These are phyloP conservation scores for Eulemur mongoz DNA, from an alignment of 2,797 vertebrate genomes.

Conservation along the genomic window DNA sequence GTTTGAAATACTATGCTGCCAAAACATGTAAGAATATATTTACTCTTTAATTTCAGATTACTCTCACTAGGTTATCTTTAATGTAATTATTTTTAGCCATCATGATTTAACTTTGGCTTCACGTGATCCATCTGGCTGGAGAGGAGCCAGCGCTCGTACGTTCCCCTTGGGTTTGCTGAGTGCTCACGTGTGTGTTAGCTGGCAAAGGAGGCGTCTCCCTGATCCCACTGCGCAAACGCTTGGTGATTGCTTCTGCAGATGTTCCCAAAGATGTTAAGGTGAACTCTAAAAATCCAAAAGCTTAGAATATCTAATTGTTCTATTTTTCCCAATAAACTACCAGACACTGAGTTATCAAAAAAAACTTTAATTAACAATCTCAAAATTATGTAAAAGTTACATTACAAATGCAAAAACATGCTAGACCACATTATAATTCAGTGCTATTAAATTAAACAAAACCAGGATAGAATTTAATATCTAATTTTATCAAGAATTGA, in stretches of 20 bases:
- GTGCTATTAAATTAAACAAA: neutral
- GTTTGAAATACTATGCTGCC: neutral
- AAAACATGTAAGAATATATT: neutral
- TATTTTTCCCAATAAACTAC: neutral
- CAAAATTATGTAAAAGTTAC: neutral
- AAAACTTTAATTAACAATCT: neutral
- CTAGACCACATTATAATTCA: neutral
- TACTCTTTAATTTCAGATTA: neutral
- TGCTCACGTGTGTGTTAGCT: neutral
- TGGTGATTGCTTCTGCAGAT: constrained; percentile 28
- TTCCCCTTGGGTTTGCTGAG: constrained; percentile 35
- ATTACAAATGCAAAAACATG: neutral
- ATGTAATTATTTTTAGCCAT: constrained; percentile 39
- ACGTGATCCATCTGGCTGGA: neutral
- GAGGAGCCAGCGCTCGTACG: neutral
- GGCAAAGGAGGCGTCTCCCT: neutral
- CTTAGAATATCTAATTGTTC: neutral
- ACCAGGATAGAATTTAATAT: neutral
- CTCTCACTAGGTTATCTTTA: constrained; percentile 26
- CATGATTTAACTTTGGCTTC: constrained; percentile 32
- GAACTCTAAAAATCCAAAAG: neutral
- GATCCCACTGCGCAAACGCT: neutral
- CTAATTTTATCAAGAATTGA: neutral
- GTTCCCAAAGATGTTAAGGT: constrained; percentile 2
- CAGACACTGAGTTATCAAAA: neutral